Evolutionary conservation across 2,113 vertebrate species (phyloP), one percentile per base, ranked within the genome.

Genomic region (western clawed frog (Xenopus tropicalis)): DNA sequence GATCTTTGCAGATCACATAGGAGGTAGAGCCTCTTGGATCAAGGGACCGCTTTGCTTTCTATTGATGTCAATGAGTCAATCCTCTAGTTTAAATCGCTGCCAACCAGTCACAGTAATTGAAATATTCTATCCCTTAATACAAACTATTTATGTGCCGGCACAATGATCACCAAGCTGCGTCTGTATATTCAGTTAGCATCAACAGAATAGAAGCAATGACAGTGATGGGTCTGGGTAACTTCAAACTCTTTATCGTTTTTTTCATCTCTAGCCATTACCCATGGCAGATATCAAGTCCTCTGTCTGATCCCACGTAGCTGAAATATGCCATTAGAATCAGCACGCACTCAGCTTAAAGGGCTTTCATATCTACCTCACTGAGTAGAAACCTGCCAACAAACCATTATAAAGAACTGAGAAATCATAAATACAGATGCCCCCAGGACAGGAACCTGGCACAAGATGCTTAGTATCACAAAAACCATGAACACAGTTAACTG

Each of bases 391-490:
- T 62, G 69, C 69, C 69, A 71, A 71, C 42, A 61, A 51, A 25
- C 37, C 69, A 71, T 61, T 61, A 71, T 71, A 19, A 25, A 61
- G 69, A 46, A 51, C 69, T 61, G 43, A 62, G 69, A 71, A 71
- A 43, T 62, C 43, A 62, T 44, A 71, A 62, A 62, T 22, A 9
- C 58, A 62, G 23, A 62, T 61, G 17, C 58, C 69, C 58, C n/a
- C 17, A 21, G 44, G 69, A 62, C 69, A 71, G 69, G 59, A 62
- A 71, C 44, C 69, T 71, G 69, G 69, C 69, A 62, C 43, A 16
- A 51, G 44, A 71, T 43, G 54, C 29, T 25, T 37, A 52, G 56
- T 21, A 69, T 69, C 52, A 69, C 24, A 69, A 52, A 22, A 29
- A 23, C 9, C 10, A 58, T 11, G 25, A 20, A 21, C 52, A 69